Evolutionary conservation across 2,113 vertebrate genomes (phyloP), one percentile per base, ranked within the genome.

Genomic region (Alosa alosa): DNA sequence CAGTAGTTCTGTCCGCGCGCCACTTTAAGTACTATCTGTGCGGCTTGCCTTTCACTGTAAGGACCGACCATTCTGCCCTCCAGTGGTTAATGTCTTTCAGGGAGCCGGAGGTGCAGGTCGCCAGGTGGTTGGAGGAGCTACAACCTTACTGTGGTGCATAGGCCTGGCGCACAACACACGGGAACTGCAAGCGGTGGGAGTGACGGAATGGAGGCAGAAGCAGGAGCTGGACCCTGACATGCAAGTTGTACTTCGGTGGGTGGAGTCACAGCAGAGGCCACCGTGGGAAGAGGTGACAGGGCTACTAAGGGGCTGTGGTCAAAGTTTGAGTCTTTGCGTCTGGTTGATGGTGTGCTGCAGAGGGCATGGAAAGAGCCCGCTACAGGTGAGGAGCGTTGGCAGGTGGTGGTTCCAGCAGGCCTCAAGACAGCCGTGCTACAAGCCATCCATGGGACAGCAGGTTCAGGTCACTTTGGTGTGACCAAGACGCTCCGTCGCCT

Each of bases 11-110:
- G 0, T 44, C 83, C 10, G 41, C 46, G 18, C 41, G 55, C 7
- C 83, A 84, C 57, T 84, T 84, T 44, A 72, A 68, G 7, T 68
- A 83, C 50, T 83, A 83, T 11, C 82, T 57, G 82, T 83, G 50
- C 4, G 25, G 82, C 50, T 25, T 10, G n/a, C 25, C 25, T 50
- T 83, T 83, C 82, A 57, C 31, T 17, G 49, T 83, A 11, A 55
- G 82, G n/a, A 83, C 82, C 2, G 82, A 83, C 31, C 50, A 57
- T 15, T 55, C 82, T 0, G 49, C 82, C 4, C 82, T 83, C 18
- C 83, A 84, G 83, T 84, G 83, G 60, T 44, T 84, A 0, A 75
- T 75, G 83, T 47, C 83, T 17, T 84, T 84, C 31, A 31, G 31
- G 31, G 31, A 31, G 31, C 31, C 31, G 31, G 31, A 31, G 31